Percentiles rank a stretch among this genome's conserved stretches.
These are phyloP conservation scores for Cotesia vestalis DNA, from an alignment of 1,140 invertebrate genomes.

Conservation along the genomic window DNA sequence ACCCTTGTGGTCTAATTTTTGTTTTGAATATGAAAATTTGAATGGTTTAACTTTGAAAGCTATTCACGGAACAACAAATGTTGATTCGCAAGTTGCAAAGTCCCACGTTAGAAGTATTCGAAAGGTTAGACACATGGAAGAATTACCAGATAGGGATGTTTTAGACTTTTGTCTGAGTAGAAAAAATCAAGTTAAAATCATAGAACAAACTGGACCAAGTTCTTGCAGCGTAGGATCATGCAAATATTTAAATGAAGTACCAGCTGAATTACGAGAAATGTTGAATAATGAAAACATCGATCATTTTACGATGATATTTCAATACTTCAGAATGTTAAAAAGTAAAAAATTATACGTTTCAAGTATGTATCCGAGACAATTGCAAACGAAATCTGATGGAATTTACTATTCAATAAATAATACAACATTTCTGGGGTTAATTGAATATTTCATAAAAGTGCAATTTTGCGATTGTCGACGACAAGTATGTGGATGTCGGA, in stretches of 20 bases:
- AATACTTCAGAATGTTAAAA: conserved; percentile 38
- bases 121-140: conserved; percentile 29
- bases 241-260: conserved; percentile 23
- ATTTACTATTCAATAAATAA: conserved; percentile 7
- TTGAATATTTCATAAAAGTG: too few species aligned
- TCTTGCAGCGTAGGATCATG: conserved; percentile 42
- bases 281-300: background rate
- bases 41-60: conserved; percentile 41
- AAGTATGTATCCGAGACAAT: background rate
- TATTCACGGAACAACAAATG: conserved; percentile 40
- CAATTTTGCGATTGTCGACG: too few species aligned
- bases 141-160: conserved; percentile 32
- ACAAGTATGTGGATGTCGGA: too few species aligned
- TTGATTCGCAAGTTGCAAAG: conserved; percentile 42
- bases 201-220: conserved; percentile 24
- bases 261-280: conserved; percentile 14
- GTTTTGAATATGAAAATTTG: conserved; percentile 45
- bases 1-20: conserved; percentile 42
- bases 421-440: too few species aligned
- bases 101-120: conserved; percentile 35
- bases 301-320: conserved; percentile 12
- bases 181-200: conserved; percentile 45
- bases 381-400: conserved; percentile 1
- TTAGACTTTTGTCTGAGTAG: conserved; percentile 34
- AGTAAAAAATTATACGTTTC: conserved; percentile 37